Conservation (phyloP, 2,888 invertebrate genomes). For the Zootermopsis nevadensis region DNA sequence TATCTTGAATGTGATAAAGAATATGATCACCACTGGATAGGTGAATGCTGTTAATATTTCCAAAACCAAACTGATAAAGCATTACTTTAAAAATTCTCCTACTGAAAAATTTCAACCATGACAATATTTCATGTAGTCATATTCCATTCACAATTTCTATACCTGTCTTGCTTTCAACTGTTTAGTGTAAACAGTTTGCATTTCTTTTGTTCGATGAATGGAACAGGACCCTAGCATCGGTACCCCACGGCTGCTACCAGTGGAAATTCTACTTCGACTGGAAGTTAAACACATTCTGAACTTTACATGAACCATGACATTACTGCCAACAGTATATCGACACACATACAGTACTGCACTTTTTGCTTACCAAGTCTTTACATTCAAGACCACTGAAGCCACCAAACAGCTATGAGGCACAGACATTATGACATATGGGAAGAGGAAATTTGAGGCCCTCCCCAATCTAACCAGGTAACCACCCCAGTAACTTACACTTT, state of each 20-base stretch:
- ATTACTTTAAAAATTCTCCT: background rate
- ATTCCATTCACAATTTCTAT: slow-evolving; percentile 10
- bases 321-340: no score
- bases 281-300: no score
- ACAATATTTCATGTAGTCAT: background rate
- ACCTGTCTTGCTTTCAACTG: no score
- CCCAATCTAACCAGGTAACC: slow-evolving; percentile 14
- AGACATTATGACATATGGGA: background rate
- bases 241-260: slow-evolving; percentile 9
- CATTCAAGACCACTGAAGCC: background rate
- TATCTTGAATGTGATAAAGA: slow-evolving; percentile 44
- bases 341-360: no score
- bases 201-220: background rate
- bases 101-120: background rate
- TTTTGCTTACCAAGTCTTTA: background rate
- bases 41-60: background rate
- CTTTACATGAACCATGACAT: no score
- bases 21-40: slow-evolving; percentile 41
- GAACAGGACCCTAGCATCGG: slow-evolving; percentile 15
- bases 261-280: background rate
- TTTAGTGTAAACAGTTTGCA: background rate
- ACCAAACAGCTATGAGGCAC: slow-evolving; percentile 10
- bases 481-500: slow-evolving; percentile 44
- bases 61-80: background rate
- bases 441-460: background rate